Conservation (phyloP, 2,113 vertebrate genomes). For the Pseudorhombus dupliciocellatus region DNA sequence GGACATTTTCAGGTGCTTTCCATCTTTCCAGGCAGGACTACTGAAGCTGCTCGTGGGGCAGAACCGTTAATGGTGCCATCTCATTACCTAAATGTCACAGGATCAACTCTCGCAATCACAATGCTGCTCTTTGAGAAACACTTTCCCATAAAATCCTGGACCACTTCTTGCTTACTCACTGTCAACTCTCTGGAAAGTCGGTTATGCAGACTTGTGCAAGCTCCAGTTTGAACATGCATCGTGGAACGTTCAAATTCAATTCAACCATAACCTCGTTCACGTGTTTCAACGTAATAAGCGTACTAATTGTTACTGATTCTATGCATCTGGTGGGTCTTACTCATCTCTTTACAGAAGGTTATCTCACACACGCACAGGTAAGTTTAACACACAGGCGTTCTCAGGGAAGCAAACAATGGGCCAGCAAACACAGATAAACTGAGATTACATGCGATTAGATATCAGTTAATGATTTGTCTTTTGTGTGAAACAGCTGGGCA, state of each 20-base stretch:
- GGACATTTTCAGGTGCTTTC: background rate
- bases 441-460: background rate
- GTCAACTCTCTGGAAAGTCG: slow-evolving; percentile 2
- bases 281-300: slow-evolving; percentile 27
- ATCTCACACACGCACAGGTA: background rate
- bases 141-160: background rate
- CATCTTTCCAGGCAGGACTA: background rate
- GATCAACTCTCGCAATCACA: background rate
- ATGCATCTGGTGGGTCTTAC: no score
- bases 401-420: background rate
- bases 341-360: background rate
- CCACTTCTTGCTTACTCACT: background rate
- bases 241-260: background rate
- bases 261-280: slow-evolving; percentile 23
- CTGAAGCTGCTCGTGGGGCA: slow-evolving; percentile 1
- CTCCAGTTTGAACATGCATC: slow-evolving; percentile 16
- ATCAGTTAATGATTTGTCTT: background rate
- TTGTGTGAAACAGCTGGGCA: background rate
- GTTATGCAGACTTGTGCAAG: background rate
- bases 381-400: background rate
- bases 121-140: background rate
- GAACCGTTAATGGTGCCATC: background rate
- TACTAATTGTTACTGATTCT: background rate
- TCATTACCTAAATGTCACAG: slow-evolving; percentile 20
- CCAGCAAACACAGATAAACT: background rate